A percentile compares a stretch with the other conserved stretches of the same genome.
phyloP scores from a whole-genome alignment of 2,797 vertebrate genomes.

The Danio albolineatus region DNA sequence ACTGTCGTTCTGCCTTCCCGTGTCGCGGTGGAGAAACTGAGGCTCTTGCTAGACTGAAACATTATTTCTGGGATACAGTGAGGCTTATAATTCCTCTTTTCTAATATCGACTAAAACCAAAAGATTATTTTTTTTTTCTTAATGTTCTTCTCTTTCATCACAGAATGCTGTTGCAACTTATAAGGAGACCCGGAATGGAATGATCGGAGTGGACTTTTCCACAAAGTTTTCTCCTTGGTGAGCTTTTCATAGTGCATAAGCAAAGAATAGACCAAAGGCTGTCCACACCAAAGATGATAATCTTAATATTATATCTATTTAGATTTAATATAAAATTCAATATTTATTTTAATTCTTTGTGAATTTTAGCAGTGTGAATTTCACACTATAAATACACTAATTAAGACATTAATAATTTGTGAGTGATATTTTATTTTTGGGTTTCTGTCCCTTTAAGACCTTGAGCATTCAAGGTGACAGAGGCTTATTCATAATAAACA shows the following conservation, averaged over 20 bases:
- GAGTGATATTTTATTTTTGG: too few species aligned
- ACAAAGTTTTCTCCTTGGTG: slow-evolving; percentile 87
- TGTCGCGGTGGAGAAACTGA: slow-evolving; percentile 83
- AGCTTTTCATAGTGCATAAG: slow-evolving; percentile 44
- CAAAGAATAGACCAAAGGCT: not conserved
- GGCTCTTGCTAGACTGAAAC: slow-evolving; percentile 81
- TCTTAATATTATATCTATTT: too few species aligned
- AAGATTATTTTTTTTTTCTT: not conserved
- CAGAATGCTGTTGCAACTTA: slow-evolving; percentile 83
- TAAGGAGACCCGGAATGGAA: slow-evolving; percentile 84
- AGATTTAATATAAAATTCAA: too few species aligned
- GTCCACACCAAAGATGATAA: too few species aligned
- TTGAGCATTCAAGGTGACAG: too few species aligned
- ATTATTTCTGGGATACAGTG: slow-evolving; percentile 89
- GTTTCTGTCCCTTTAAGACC: too few species aligned
- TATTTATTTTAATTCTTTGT: too few species aligned
- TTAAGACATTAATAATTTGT: too few species aligned
- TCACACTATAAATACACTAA: too few species aligned
- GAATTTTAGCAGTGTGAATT: too few species aligned
- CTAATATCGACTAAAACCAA: not conserved
- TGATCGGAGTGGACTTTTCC: slow-evolving; percentile 84
- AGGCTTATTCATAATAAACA: too few species aligned
- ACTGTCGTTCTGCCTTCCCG: slow-evolving; percentile 83
- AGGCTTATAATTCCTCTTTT: slow-evolving; percentile 45
- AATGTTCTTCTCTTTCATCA: not conserved